Base-by-base conservation (phyloP, 53 echinoderm and acorn worm genomes). In the Mesocentrotus franciscanus region DNA sequence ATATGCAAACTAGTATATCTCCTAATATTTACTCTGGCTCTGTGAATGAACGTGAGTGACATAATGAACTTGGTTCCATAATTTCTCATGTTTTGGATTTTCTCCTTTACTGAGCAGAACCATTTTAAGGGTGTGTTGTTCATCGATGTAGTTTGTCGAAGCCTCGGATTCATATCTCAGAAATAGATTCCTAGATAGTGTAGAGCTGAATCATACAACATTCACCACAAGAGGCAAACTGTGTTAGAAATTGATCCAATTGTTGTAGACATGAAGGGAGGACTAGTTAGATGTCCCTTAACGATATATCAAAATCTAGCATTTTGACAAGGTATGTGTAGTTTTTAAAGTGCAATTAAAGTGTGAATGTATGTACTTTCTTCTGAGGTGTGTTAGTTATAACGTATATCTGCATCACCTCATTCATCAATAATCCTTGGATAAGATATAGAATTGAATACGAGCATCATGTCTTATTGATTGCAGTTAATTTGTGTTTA, bases 261-360 rank as follows among this genome's bases (percentile, higher is more conserved):
- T 32, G 78, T 32, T 78, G 33, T 27, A 34, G 33, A 33, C 3
- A 78, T 78, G 34, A 78, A 8, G 81, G 16, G 0, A 81, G 15
- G 42, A 81, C 81, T 18, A 18, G 81, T 36, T 20, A 20, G 42
- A 36, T 42, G 17, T 42, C 20, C 20, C 22, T 39, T 10, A 74
- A 30, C 9, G 0, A 11, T 33, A 81, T 81, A 17, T 81, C 9
- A 8, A 17, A 81, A 81, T 81, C 81, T 22, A 42, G 81, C 36
- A 78, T 81, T 42, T 81, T 17, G 20, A 42, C 33, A 18, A 17
- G 81, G 18, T 81, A 0, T 18, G 17, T 42, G 81, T 81, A 39
- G 36, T 81, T 39, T 39, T 39, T 18, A 81, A 81, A 81, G 81
- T 81, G 81, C 81, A 81, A 81, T 81, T 81, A 81, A 29, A 39